Percentiles rank a stretch among this genome's conserved stretches.
These are phyloP conservation scores for Eutolmus rufibarbis DNA, from an alignment of 2,888 invertebrate genomes.

Conservation along the genomic window DNA sequence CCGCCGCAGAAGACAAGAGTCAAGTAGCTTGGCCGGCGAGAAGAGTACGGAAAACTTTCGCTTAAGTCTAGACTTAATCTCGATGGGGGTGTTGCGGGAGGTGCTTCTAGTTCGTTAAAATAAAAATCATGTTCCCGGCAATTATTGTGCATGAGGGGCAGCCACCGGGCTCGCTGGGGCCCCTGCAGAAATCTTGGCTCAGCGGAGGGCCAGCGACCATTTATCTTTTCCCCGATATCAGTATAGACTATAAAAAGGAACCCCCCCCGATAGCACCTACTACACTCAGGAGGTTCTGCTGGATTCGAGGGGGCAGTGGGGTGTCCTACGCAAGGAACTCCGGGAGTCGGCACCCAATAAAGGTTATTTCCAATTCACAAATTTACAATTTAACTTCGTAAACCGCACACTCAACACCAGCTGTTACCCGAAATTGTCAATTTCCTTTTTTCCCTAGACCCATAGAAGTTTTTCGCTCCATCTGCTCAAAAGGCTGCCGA, in stretches of 20 bases:
- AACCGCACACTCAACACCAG: slow-evolving; percentile 51
- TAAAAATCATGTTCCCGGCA: slow-evolving; percentile 47
- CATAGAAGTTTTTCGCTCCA: slow-evolving; percentile 41
- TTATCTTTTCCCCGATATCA: slow-evolving; percentile 4
- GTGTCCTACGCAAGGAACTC: not conserved
- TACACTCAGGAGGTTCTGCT: not conserved
- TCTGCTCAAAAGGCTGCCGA: slow-evolving; percentile 38
- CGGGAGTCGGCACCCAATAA: slow-evolving; percentile 38
- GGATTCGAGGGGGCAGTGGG: not conserved
- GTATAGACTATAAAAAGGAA: slow-evolving; percentile 4
- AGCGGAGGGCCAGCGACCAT: slow-evolving; percentile 18
- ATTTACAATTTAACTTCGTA: slow-evolving; percentile 49
- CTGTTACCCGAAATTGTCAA: slow-evolving; percentile 52
- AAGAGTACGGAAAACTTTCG: slow-evolving; percentile 24
- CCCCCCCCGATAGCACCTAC: slow-evolving; percentile 1
- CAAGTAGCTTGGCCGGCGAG: not conserved
- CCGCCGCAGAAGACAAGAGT: slow-evolving; percentile 23
- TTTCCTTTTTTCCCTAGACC: slow-evolving; percentile 49
- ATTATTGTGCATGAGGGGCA: slow-evolving; percentile 35
- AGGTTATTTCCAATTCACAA: slow-evolving; percentile 48
- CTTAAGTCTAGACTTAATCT: slow-evolving; percentile 38
- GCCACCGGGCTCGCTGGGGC: not conserved
- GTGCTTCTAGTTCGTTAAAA: slow-evolving; percentile 44
- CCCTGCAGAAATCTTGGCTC: not conserved
- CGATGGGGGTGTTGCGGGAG: not conserved